A percentile compares a stretch with the other conserved stretches of the same genome.
Evolutionary conservation across 2,888 invertebrate genomes (phyloP).

Genomic region (Lasioglossum leucozonium): DNA sequence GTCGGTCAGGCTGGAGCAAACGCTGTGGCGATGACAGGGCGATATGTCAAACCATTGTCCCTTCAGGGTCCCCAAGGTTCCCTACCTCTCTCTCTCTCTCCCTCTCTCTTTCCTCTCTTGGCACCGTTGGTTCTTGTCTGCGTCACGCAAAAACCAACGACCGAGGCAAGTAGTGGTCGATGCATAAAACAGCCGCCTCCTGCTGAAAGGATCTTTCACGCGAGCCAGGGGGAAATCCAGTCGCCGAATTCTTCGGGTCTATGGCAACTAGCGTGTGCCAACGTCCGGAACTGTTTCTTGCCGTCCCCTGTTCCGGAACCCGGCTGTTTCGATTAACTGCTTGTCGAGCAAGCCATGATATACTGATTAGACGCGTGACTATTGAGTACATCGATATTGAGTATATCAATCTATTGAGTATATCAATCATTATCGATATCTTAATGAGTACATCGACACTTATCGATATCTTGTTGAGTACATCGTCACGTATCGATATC

Average conservation of each 20-base stretch:
- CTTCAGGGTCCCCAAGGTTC: conserved; percentile 60
- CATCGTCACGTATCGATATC: too few relatives aligned
- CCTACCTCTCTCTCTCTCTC: conserved; percentile 31
- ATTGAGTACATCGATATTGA: too few relatives aligned
- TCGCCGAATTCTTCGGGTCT: conserved; percentile 14
- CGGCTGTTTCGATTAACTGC: conserved; percentile 11
- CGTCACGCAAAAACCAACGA: conserved; percentile 62
- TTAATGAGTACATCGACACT: too few relatives aligned
- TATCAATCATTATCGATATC: too few relatives aligned
- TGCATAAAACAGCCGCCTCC: conserved; percentile 62
- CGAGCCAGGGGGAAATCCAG: conserved; percentile 13
- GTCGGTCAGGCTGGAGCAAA: conserved; percentile 66
- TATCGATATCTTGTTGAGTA: too few relatives aligned
- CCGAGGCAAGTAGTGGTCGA: conserved; percentile 51
- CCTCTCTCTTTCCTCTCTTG: conserved; percentile 48
- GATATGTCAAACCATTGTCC: conserved; percentile 82
- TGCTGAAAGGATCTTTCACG: conserved; percentile 53
- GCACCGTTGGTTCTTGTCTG: conserved; percentile 63
- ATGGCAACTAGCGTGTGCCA: background rate
- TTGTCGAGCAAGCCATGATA: background rate
- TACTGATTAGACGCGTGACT: too few relatives aligned
- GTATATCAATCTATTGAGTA: too few relatives aligned
- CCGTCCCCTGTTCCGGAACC: background rate
- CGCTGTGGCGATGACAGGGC: conserved; percentile 79
- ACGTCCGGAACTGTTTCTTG: conserved; percentile 2